A percentile compares a stretch with the other conserved stretches of the same genome.
These are phyloP conservation scores for Upupa epops DNA, from an alignment of 2,113 vertebrate genomes.

Conservation along the genomic window DNA sequence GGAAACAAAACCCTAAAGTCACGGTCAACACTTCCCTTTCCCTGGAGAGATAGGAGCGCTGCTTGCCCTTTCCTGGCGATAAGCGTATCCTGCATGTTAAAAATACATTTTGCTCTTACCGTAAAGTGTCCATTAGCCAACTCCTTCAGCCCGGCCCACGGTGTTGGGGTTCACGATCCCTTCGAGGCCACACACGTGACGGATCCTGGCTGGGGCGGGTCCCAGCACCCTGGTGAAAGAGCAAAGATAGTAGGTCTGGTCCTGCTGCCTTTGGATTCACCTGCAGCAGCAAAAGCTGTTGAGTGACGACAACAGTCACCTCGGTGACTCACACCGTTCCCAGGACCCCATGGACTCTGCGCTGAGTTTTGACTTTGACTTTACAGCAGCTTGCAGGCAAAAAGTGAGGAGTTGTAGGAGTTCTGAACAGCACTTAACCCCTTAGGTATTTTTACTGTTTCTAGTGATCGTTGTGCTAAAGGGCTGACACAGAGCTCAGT, in stretches of 20 bases:
- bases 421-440: not conserved
- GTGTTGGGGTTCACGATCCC: not conserved
- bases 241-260: not conserved
- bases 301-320: not conserved
- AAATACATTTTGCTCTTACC: conserved; percentile 65
- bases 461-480: not conserved
- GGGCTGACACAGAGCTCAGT: not conserved
- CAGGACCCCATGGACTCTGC: not conserved
- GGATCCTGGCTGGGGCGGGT: rapidly evolving
- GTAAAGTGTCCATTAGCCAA: conserved; percentile 42
- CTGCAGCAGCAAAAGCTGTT: not conserved
- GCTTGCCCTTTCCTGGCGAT: conserved; percentile 70
- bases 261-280: not conserved
- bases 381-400: not conserved
- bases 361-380: not conserved
- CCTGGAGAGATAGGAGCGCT: conserved; percentile 50
- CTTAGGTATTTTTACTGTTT: not conserved
- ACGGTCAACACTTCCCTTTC: conserved; percentile 57
- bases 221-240: not conserved
- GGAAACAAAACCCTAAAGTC: conserved; percentile 55
- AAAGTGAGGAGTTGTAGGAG: not conserved
- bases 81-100: conserved; percentile 70
- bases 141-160: conserved; percentile 7
- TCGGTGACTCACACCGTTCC: not conserved
- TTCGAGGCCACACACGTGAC: not conserved